Evolutionary conservation across 2,888 invertebrate genomes (phyloP).

Genomic region (Dicyrtoma fusca): DNA sequence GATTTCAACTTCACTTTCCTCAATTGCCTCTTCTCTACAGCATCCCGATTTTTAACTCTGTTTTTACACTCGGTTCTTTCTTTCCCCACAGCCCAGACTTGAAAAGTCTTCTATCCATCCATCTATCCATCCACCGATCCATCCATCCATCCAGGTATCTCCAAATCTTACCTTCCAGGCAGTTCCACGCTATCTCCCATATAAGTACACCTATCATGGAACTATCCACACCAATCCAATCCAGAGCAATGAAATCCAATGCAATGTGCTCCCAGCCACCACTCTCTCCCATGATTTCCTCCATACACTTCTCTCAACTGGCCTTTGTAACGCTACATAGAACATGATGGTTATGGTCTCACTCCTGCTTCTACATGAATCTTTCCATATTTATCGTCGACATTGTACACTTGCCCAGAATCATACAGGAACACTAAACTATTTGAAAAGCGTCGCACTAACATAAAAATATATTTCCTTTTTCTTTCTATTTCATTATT

Average conservation of each 20-base stretch:
- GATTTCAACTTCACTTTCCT: conserved; percentile 38
- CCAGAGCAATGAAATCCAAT: conserved; percentile 2
- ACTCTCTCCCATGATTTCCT: conserved; percentile 1
- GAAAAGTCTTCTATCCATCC: not conserved
- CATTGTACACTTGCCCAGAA: no score
- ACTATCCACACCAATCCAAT: no score
- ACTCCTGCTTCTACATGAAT: not conserved
- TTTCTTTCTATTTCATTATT: no score
- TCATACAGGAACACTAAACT: no score
- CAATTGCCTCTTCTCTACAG: conserved; percentile 30
- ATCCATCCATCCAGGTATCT: no score
- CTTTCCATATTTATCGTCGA: not conserved
- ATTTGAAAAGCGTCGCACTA: no score
- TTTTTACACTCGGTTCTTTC: not conserved
- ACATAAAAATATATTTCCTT: no score
- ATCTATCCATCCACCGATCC: no score
- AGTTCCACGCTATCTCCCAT: not conserved
- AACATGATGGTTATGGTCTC: not conserved
- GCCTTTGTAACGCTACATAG: not conserved
- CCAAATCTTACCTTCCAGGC: no score
- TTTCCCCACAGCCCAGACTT: not conserved
- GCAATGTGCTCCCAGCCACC: conserved; percentile 16
- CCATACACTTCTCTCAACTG: not conserved
- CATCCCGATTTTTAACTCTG: not conserved
- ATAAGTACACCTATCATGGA: no score